A percentile compares a stretch with the other conserved stretches of the same genome.
phyloP scores from a whole-genome alignment of 2,888 invertebrate species.

The Atrina japonica region DNA sequence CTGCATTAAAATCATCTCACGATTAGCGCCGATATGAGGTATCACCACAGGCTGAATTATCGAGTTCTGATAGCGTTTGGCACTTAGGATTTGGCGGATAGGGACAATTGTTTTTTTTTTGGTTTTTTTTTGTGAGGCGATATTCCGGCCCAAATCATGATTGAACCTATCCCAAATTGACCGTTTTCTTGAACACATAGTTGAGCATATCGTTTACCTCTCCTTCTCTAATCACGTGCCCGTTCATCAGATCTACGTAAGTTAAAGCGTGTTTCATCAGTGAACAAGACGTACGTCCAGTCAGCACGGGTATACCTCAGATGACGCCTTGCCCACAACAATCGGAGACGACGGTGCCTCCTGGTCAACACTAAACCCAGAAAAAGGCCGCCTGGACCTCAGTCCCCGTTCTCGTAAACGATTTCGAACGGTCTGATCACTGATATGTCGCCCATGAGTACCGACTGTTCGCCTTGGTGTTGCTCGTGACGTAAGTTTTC shows the following conservation, averaged over 20 bases:
- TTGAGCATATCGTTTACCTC: not conserved
- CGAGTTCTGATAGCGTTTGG: not conserved
- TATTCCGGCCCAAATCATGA: not conserved
- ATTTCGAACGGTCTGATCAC: not conserved
- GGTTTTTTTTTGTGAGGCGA: not conserved
- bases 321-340: too few relatives aligned
- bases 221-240: not conserved
- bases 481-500: too few relatives aligned
- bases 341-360: not conserved
- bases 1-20: conserved; percentile 6
- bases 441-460: too few relatives aligned
- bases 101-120: not conserved
- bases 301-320: not conserved
- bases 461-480: too few relatives aligned
- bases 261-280: not conserved
- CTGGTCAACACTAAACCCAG: not conserved
- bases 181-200: not conserved
- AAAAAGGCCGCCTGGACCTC: not conserved
- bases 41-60: not conserved
- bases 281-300: not conserved
- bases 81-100: conserved; percentile 3
- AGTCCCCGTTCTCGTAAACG: not conserved
- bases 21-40: conserved; percentile 7
- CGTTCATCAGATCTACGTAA: conserved; percentile 1
- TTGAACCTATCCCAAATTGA: not conserved